Base-by-base conservation (phyloP, 2,888 invertebrate genomes). In the Deladenus siricidicola region DNA sequence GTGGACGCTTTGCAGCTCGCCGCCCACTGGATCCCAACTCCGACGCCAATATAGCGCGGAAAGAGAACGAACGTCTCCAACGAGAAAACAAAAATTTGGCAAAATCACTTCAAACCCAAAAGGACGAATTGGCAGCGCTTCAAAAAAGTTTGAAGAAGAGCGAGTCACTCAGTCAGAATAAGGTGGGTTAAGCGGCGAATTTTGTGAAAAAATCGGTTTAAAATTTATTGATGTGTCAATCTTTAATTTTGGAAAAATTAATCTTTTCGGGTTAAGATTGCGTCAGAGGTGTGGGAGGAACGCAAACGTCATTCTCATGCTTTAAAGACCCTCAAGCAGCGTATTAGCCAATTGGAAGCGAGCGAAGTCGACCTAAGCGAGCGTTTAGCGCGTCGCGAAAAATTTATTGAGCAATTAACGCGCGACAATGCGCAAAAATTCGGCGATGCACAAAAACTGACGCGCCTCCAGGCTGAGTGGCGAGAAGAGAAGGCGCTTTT, bases 251-350 rank as follows among this genome's bases (percentile, higher is more conserved):
- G n/a, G n/a, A n/a, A n/a, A n/a, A 10, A 56, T 26, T 6, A 2
- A n/a, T n/a, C n/a, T n/a, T n/a, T n/a, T n/a, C 2, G n/a, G 17
- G 19, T 53, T 53, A n/a, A 53, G 53, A 53, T 39, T 2, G 29
- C 53, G 1, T 34, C 63, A 14, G 70, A 69, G 24, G 39, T 54
- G 10, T 69, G 69, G 69, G 71, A 69, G 29, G 62, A 65, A 24
- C 50, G 61, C 30, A 69, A 69, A 42, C 50, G 54, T 19, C 53
- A 53, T 17, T 64, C 68, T 29, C 45, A 58, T 8, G 44, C 29
- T 19, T 47, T 59, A 1, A 44, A 44, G 4, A 29, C 56, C 21
- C 24, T 68, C 21, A 52, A 50, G 23, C 60, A 64, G 30, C 49
- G 56, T 17, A 6, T 68, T 10, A 45, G 39, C 21, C 56, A 64